Base-by-base conservation (phyloP, 2,888 invertebrate species). In the Tethea ocularis region DNA sequence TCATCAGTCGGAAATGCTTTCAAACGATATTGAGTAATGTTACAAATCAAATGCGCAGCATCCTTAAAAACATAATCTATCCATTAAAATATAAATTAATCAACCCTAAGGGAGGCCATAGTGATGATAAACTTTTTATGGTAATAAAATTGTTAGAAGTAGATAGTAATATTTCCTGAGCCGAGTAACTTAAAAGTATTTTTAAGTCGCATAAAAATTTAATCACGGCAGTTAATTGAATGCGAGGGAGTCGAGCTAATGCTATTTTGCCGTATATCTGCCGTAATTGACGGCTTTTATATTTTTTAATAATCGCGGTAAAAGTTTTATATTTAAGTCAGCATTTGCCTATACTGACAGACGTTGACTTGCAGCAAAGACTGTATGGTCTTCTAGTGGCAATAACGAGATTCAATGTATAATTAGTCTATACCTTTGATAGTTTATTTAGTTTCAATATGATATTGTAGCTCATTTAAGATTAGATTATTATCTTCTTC, bases 191-290 rank as follows among this genome's bases (percentile, higher is more conserved):
- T 61, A 69, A 71, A 70, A 80, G 78, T 80, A 77, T 84, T 83
- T 84, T 83, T 75, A 84, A 85, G 82, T 80, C 77, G 71, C 81
- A 77, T 87, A 82, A 87, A 85, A 83, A 77, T 83, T 82, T 85
- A 77, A 86, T 81, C 80, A 77, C 75, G 65, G 64, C 69, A 64
- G 72, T 74, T 84, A 84, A 85, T 86, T 84, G 83, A 85, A 84
- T 76, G 69, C 67, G 63, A 67, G 61, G 68, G 71, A 69, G 69
- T 52, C 15, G 52, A 55, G 57, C 60, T 63, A 67, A 68, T 62
- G 66, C 59, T 61, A 67, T 66, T 73, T 73, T 71, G 72, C 68
- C 71, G 75, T 77, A 73, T 75, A 71, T 75, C 76, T 77, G 76
- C 67, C 61, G 57, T 66, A 56, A 60, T 56, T 60, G 20, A 46